Base-by-base conservation (phyloP, 2,797 vertebrate species). In the Toxotes lorentzi region DNA sequence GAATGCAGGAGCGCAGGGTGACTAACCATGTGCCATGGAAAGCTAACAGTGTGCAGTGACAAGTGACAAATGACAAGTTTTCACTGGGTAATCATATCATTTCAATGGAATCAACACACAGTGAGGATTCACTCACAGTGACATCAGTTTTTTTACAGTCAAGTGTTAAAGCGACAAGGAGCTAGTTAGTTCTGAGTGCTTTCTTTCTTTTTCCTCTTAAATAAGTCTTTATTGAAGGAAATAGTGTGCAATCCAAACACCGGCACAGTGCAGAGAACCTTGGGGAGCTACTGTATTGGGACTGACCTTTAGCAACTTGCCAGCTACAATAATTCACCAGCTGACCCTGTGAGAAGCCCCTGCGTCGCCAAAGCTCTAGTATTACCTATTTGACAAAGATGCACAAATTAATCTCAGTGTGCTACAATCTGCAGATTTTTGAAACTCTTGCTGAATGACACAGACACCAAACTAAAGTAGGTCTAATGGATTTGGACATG, bases 401-500 rank as follows among this genome's bases (percentile, higher is more conserved):
- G 2, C 11, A 21, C 2, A 12, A 7, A 50, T 70, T 11, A 17
- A 23, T 38, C 19, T 1, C 34, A 27, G 13, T 13, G 12, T 17
- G 27, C n/a, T 10, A 19, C 16, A 43, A 47, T 13, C 56, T 35
- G 21, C n/a, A 19, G 9, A 19, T 51, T 16, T 65, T 23, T 32
- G 23, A 54, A 32, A 63, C 12, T 34, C 40, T 10, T 50, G 24
- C 13, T 57, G 13, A 56, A 43, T 17, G 32, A 51, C 30, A 56
- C 17, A 11, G 5, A 58, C 17, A 38, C 0, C 30, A 45, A 35
- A 45, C 70, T 58, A 3, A 58, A 58, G 50, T 70, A 32, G 5
- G 23, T 54, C 34, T 50, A 38, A 53, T 45, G 7, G 0, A 70
- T 76, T 73, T 66, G 21, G n/a, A 79, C 70, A 32, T 54, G 53